A percentile compares a stretch with the other conserved stretches of the same genome.
These are phyloP conservation scores for Heterocephalus glaber DNA, from an alignment of 2,113 vertebrate species.

Conservation along the genomic window DNA sequence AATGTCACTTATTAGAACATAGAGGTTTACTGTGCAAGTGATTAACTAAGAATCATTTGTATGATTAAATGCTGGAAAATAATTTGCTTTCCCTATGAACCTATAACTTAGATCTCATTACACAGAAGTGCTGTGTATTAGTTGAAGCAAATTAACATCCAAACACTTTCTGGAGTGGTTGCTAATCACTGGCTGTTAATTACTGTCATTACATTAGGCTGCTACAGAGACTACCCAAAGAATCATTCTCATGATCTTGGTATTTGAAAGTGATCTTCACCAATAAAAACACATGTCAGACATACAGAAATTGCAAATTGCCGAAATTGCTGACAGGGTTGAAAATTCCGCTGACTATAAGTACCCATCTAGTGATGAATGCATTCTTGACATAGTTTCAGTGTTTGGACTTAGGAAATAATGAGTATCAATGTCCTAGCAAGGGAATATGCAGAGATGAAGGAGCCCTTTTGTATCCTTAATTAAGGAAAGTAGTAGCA, in stretches of 20 bases:
- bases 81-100: constrained; percentile 87
- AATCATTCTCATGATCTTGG: constrained; percentile 96
- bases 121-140: constrained; percentile 87
- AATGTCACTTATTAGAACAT: constrained; percentile 86
- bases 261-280: constrained; percentile 96
- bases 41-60: constrained; percentile 88
- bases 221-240: constrained; percentile 90
- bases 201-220: constrained; percentile 94
- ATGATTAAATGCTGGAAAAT: constrained; percentile 89
- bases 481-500: constrained; percentile 96
- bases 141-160: constrained; percentile 94
- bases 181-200: constrained; percentile 96
- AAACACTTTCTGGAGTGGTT: constrained; percentile 91
- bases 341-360: constrained; percentile 93
- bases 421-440: constrained; percentile 99
- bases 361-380: constrained; percentile 94
- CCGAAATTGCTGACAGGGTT: constrained; percentile 94
- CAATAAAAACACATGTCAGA: constrained; percentile 95
- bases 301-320: constrained; percentile 96
- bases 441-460: constrained; percentile 97
- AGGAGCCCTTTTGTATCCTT: constrained; percentile 95
- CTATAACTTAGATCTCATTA: constrained; percentile 88
- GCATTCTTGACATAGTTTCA: constrained; percentile 99
- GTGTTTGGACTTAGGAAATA: constrained; percentile 99
- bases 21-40: constrained; percentile 86